Percentiles rank a stretch among this genome's conserved stretches.
Evolutionary conservation across 2,888 invertebrate genomes (phyloP).

Genomic region (Dicyrtomina minuta): DNA sequence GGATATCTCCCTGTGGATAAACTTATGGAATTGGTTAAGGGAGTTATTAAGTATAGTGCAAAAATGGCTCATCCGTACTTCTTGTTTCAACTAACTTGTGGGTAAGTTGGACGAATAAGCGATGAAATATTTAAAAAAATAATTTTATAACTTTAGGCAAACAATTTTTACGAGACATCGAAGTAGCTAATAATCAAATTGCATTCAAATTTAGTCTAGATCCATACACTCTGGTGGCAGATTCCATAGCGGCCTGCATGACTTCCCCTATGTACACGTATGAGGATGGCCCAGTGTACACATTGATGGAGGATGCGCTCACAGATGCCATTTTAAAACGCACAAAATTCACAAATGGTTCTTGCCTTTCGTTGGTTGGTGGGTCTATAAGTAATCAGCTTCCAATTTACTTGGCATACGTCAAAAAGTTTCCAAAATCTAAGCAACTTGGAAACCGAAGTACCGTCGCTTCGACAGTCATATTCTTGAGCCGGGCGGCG

Average conservation of each 20-base stretch:
- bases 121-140: neutral
- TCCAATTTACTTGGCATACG: constrained; percentile 16
- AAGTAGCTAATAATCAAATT: too few relatives aligned
- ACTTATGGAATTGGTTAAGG: constrained; percentile 2
- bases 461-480: neutral
- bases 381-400: constrained; percentile 2
- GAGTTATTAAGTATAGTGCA: neutral
- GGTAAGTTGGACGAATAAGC: constrained; percentile 3
- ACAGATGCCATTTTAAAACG: constrained; percentile 14
- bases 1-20: neutral
- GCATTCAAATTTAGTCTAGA: constrained; percentile 26
- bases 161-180: too few relatives aligned
- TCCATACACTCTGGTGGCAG: constrained; percentile 42
- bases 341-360: constrained; percentile 24
- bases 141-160: neutral
- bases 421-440: neutral
- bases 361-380: constrained; percentile 12
- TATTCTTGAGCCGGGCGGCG: constrained; percentile 3
- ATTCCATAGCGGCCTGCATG: constrained; percentile 34
- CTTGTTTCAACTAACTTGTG: constrained; percentile 20
- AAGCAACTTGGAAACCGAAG: neutral
- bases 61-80: constrained; percentile 33
- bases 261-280: constrained; percentile 40
- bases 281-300: constrained; percentile 39
- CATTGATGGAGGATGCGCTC: constrained; percentile 42